phyloP scores from a whole-genome alignment of 2,113 vertebrate genomes.

The Gallinago jamesoni region DNA sequence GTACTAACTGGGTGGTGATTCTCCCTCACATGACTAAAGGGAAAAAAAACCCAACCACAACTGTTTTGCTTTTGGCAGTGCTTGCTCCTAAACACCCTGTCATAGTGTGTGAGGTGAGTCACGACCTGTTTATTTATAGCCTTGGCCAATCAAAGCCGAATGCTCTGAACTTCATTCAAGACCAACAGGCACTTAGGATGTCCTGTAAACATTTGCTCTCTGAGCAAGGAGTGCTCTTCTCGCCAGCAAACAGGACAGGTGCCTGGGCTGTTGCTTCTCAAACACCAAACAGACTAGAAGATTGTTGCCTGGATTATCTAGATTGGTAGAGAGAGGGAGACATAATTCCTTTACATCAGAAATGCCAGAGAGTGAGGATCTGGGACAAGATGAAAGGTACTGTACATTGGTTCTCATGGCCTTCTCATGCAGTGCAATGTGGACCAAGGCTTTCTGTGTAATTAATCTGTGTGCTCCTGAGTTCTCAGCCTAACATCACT shows the following conservation, averaged over 20 bases:
- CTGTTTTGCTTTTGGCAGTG: constrained; percentile 46
- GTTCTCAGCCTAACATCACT: neutral
- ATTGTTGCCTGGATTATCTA: constrained; percentile 10
- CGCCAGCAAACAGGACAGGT: neutral
- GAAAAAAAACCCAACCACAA: neutral
- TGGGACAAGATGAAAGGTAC: constrained; percentile 76
- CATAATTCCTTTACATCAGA: constrained; percentile 6
- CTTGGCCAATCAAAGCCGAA: constrained; percentile 79
- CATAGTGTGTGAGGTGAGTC: constrained; percentile 79
- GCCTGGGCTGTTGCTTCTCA: neutral
- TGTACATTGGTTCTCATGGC: neutral
- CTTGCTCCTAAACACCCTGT: constrained; percentile 64
- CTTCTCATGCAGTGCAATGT: neutral
- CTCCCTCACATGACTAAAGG: constrained; percentile 64
- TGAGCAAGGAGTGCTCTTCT: constrained; percentile 40
- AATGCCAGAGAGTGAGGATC: constrained; percentile 75
- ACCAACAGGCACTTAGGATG: constrained; percentile 76
- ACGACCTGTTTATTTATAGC: constrained; percentile 92
- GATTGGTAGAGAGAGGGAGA: neutral
- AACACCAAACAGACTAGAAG: neutral
- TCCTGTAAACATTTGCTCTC: constrained; percentile 73
- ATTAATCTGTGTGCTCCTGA: neutral
- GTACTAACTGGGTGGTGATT: constrained; percentile 34
- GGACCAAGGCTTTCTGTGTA: neutral
- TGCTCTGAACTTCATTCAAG: constrained; percentile 80